Evolutionary conservation across 2,888 invertebrate genomes (phyloP).

Genomic region (Caenorhabditis afra): DNA sequence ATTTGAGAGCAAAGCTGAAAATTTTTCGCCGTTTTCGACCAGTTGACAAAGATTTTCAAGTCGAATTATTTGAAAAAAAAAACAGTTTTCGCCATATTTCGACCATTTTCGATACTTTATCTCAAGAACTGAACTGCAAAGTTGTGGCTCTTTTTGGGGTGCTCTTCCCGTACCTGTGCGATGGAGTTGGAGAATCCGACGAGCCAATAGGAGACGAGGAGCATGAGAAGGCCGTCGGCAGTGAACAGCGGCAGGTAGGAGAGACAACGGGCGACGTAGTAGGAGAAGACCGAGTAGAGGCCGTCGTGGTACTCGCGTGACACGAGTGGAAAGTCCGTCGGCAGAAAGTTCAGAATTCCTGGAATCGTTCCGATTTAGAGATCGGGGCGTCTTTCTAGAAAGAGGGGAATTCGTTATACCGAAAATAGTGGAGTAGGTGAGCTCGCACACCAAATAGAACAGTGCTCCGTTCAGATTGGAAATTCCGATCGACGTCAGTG

Average conservation of each 20-base stretch:
- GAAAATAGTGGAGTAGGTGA: constrained; percentile 90
- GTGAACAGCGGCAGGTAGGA: constrained; percentile 77
- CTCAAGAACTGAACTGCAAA: no score
- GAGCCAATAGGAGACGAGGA: constrained; percentile 90
- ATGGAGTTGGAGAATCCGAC: constrained; percentile 84
- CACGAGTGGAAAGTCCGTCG: constrained; percentile 91
- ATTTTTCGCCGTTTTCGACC: no score
- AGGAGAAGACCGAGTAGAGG: constrained; percentile 86
- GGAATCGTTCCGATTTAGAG: neutral
- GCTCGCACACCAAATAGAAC: constrained; percentile 86
- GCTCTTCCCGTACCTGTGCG: no score
- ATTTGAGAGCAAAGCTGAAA: no score
- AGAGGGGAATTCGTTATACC: no score
- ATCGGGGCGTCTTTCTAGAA: no score
- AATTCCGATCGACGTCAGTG: constrained; percentile 87
- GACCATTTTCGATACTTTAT: no score
- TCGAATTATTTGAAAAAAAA: no score
- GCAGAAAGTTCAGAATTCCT: constrained; percentile 90
- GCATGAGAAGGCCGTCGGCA: constrained; percentile 89
- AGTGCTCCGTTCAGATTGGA: constrained; percentile 95
- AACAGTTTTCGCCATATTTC: no score
- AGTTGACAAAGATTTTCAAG: no score
- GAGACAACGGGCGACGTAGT: constrained; percentile 75
- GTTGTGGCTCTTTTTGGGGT: no score
- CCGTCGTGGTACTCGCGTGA: constrained; percentile 92